phyloP scores from a whole-genome alignment of 2,113 vertebrate genomes.

The Puma concolor region DNA sequence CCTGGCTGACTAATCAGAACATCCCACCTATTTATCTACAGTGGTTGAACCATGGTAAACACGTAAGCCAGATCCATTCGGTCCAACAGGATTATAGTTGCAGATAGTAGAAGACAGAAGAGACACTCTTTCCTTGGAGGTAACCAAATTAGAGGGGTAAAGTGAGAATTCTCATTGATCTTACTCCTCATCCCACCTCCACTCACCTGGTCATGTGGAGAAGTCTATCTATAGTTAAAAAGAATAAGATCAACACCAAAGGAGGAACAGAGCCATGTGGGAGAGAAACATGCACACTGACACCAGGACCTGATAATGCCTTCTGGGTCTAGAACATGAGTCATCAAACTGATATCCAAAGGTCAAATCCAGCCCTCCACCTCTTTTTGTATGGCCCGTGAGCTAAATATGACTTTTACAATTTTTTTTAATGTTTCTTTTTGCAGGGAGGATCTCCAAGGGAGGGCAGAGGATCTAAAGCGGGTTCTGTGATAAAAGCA shows the following conservation, averaged over 20 bases:
- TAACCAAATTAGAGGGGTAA: background rate
- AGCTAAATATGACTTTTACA: background rate
- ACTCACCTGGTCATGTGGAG: background rate
- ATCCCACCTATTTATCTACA: background rate
- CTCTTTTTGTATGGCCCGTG: background rate
- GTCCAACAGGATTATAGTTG: background rate
- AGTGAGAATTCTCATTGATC: background rate
- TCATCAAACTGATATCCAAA: background rate
- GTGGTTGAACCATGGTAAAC: background rate
- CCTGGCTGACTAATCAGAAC: background rate
- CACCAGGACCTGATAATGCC: background rate
- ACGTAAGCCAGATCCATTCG: background rate
- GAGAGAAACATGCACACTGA: background rate
- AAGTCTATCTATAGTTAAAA: background rate
- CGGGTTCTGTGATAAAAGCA: too few species aligned
- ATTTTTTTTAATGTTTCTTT: background rate
- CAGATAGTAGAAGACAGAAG: background rate
- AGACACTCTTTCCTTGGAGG: background rate
- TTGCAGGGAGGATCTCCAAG: too few species aligned
- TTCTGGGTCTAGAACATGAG: background rate
- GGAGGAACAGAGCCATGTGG: background rate
- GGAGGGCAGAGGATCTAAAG: too few species aligned
- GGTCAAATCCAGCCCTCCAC: background rate
- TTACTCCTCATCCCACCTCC: background rate
- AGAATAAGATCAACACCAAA: background rate